Base-by-base conservation (phyloP, 2,888 invertebrate genomes). In the Nomada hirtipes region DNA sequence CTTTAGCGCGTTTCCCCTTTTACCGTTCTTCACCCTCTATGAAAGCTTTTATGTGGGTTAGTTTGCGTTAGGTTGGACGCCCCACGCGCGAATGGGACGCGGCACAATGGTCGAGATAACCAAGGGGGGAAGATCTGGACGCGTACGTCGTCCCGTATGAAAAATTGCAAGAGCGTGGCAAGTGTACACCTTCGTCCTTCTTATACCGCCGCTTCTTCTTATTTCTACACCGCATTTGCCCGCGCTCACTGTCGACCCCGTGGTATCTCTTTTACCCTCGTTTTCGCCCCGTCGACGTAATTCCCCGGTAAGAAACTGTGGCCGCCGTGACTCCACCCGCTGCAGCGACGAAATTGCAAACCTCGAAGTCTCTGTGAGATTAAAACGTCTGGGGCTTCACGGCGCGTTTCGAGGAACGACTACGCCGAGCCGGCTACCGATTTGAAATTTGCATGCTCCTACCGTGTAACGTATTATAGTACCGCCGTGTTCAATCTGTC, bases 131-230 rank as follows among this genome's bases (percentile, higher is more conserved):
- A 36, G 26, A 44, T 79, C 63, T 47, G 81, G 63, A 71, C 82
- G 77, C 79, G 79, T 75, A 82, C 82, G 86, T 86, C 84, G 88
- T 82, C 83, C 79, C 84, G 83, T 82, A 86, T 88, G 90, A 91
- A 90, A 91, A 89, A 91, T 91, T 90, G 87, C 89, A 83, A 70
- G 61, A 70, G 64, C 68, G 55, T 76, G 79, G 82, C 63, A 29
- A 74, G 63, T 29, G 53, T 60, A 60, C 52, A 42, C 52, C 57
- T 71, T 63, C 55, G 47, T 79, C 76, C 68, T 69, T 23, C 68
- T 69, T 59, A 29, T 59, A 69, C 29, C 60, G 20, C 57, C 53
- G 61, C 68, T 57, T 52, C 42, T 67, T 67, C 74, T 73, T 53
- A 36, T 61, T 59, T 74, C 68, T 60, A 36, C 76, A 60, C 79